Percentiles rank a stretch among this genome's conserved stretches.
phyloP scores from a whole-genome alignment of 2,113 vertebrate genomes.

The Carassius carassius region DNA sequence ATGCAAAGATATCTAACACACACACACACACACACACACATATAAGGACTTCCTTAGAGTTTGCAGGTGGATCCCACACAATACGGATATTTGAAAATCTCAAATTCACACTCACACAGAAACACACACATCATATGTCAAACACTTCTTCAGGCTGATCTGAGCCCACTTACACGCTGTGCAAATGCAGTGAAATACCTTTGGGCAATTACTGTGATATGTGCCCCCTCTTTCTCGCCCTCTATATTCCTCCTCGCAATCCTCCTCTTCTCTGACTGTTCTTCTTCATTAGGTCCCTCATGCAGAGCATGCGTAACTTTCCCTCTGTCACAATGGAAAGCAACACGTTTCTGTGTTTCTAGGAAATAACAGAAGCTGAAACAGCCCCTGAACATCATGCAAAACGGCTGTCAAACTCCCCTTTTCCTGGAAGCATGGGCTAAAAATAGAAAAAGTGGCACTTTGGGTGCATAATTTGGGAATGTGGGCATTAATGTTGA shows the following conservation, averaged over 20 bases:
- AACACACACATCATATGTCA: conserved; percentile 55
- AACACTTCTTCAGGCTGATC: conserved; percentile 54
- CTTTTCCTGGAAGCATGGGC: background rate
- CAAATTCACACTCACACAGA: conserved; percentile 48
- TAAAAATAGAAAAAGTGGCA: background rate
- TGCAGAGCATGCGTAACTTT: conserved; percentile 61
- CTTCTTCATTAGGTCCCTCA: conserved; percentile 70
- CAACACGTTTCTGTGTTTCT: conserved; percentile 65
- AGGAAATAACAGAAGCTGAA: conserved; percentile 31
- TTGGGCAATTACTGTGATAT: conserved; percentile 56
- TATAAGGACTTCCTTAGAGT: background rate
- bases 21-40: too few species aligned
- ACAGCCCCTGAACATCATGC: background rate
- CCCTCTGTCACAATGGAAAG: conserved; percentile 59
- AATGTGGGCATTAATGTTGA: conserved; percentile 9
- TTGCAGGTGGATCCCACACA: conserved; percentile 4
- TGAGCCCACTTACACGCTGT: conserved; percentile 53
- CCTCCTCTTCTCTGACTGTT: conserved; percentile 33
- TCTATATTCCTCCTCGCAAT: conserved; percentile 5
- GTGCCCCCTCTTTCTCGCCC: background rate
- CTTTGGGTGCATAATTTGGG: background rate
- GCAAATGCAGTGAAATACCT: conserved; percentile 60
- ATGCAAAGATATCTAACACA: too few species aligned
- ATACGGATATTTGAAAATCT: conserved; percentile 18
- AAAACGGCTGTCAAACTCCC: conserved; percentile 26